Conservation (phyloP, 2,888 invertebrate species). For the Argyresthia goedartella region DNA sequence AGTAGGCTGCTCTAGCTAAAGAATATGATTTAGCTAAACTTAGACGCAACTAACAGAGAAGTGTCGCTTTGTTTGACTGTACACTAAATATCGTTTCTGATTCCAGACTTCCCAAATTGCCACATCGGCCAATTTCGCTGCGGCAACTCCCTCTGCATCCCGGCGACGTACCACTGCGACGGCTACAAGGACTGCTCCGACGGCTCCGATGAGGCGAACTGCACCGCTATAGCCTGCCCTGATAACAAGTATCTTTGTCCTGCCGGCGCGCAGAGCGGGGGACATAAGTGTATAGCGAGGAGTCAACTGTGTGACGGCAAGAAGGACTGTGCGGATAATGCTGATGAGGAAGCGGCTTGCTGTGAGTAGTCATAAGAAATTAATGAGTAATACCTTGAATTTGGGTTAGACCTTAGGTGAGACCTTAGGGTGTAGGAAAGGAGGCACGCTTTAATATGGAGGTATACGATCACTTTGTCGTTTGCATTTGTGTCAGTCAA, state of each 20-base stretch:
- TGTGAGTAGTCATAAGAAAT: slow-evolving; percentile 75
- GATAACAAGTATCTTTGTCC: slow-evolving; percentile 93
- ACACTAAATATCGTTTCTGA: too few species aligned
- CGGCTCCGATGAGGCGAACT: slow-evolving; percentile 90
- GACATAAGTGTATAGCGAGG: slow-evolving; percentile 89
- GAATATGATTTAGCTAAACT: too few species aligned
- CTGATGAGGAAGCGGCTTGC: slow-evolving; percentile 90
- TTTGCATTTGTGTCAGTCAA: too few species aligned
- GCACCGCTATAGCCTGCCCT: slow-evolving; percentile 88
- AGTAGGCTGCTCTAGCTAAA: too few species aligned
- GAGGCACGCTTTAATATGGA: too few species aligned
- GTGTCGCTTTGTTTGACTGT: too few species aligned
- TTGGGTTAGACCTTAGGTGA: too few species aligned
- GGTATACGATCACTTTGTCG: too few species aligned
- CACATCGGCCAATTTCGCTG: slow-evolving; percentile 93
- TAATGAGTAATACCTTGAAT: too few species aligned
- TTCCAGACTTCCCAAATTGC: slow-evolving; percentile 87
- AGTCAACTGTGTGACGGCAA: slow-evolving; percentile 92
- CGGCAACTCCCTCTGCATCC: slow-evolving; percentile 93
- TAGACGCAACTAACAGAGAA: too few species aligned
- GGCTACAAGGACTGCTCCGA: slow-evolving; percentile 94
- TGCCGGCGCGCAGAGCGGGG: slow-evolving; percentile 74
- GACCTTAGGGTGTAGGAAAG: too few species aligned
- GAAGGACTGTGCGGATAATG: slow-evolving; percentile 90
- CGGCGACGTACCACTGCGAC: slow-evolving; percentile 86